Conservation (phyloP, 2,113 vertebrate species). For the Heloderma charlesbogerti region DNA sequence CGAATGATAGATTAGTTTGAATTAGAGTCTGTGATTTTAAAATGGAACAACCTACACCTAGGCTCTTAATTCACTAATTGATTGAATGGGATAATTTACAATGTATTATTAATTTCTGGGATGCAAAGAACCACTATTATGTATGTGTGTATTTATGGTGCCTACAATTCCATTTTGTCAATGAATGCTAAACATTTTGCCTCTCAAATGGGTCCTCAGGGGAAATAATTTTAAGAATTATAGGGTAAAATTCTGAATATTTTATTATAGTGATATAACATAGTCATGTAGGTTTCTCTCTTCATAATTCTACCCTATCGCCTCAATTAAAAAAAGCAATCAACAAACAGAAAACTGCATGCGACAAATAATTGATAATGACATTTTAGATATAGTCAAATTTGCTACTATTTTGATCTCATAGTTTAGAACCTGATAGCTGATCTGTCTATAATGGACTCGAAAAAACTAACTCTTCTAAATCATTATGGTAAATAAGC, state of each 20-base stretch:
- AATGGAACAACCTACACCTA: neutral
- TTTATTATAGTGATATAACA: neutral
- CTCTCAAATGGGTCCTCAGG: no score
- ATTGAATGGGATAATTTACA: neutral
- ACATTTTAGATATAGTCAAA: neutral
- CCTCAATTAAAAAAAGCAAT: no score
- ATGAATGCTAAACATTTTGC: neutral
- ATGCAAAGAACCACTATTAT: neutral
- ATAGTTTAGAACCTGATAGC: neutral
- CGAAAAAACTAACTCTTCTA: slow-evolving; percentile 12
- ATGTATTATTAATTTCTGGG: neutral
- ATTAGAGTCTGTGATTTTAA: neutral
- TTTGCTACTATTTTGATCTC: neutral
- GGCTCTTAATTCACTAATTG: neutral
- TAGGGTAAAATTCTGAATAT: neutral
- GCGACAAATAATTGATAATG: neutral
- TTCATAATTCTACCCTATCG: neutral
- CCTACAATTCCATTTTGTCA: neutral
- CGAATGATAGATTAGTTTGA: neutral
- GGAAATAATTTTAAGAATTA: neutral
- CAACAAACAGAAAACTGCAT: neutral
- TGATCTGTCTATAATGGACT: neutral
- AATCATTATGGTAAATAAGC: neutral
- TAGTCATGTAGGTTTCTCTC: neutral
- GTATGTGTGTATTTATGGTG: neutral